Base-by-base conservation (phyloP, 2,113 vertebrate species). In the Bos indicus region DNA sequence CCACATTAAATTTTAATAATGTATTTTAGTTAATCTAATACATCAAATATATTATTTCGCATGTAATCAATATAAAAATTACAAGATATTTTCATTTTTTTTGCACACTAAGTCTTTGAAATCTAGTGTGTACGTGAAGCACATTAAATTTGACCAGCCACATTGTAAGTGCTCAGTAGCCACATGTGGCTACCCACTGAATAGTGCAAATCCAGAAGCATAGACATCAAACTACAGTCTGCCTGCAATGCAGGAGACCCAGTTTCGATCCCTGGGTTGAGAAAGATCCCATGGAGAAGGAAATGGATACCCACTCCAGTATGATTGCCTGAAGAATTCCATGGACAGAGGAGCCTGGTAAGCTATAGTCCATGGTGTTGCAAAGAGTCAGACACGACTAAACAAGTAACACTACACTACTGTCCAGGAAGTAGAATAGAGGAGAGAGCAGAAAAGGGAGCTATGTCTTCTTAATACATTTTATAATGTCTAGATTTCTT, bases 21-120 rank as follows among this genome's bases (percentile, higher is more conserved):
- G 64, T 51, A 71, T 88, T 93, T 91, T 43, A 93, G 30, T 85
- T 88, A 60, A 33, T 46, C 62, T 56, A 52, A 62, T 71, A 82
- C 51, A 60, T 71, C 17, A 80, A 62, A 48, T 77, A 52, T 59
- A 10, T 81, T 46, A 40, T 83, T 96, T 96, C 1, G 56, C 36
- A 78, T 26, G 0, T 60, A 96, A 90, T n/a, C 25, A 59, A 51
- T 59, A 84, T 36, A 83, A 95, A 85, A 80, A 57, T 48, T 90
- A 71, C 25, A 12, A 90, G 12, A 64, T 94, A 57, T 26, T 80
- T 60, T 46, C 43, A 46, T 88, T 60, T 9, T 59, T 95, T 94
- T 92, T 62, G 56, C 23, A 90, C 62, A 89, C 46, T 48, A 87
- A n/a, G 25, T 77, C 64, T 95, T 74, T 81, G 54, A 97, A 97